phyloP scores from a whole-genome alignment of 1,140 invertebrate species.

The Melanaphis sacchari region DNA sequence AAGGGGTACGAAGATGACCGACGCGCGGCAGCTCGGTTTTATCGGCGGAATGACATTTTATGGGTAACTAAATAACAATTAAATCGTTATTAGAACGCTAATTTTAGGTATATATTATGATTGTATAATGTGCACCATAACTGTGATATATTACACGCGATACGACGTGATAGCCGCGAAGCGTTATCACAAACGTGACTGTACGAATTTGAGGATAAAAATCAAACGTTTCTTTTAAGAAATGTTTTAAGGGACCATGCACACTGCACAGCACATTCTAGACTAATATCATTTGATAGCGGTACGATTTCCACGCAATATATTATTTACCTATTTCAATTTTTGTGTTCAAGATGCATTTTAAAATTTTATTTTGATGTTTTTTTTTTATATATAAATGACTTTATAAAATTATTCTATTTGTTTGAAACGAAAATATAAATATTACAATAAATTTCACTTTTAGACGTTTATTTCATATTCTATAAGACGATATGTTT shows the following conservation, averaged over 20 bases:
- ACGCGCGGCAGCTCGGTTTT: background rate
- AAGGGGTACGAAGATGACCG: background rate
- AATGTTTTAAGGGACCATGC: background rate
- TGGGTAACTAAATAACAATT: background rate
- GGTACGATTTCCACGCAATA: too few relatives aligned
- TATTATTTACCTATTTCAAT: background rate
- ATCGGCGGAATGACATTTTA: constrained; percentile 2
- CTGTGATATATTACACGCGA: background rate
- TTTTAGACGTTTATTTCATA: background rate
- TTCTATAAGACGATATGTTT: background rate
- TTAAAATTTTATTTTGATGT: background rate
- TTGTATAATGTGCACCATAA: background rate
- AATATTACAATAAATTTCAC: background rate
- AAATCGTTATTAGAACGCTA: background rate
- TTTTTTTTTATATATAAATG: background rate
- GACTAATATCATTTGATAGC: background rate
- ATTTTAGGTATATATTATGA: background rate
- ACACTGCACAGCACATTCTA: background rate
- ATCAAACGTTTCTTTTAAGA: background rate
- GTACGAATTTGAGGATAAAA: background rate
- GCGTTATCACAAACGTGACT: background rate
- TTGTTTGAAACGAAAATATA: background rate
- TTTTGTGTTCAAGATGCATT: background rate
- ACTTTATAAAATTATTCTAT: background rate
- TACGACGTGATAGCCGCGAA: background rate